Percentiles rank a stretch among this genome's conserved stretches.
Evolutionary conservation across 1,140 invertebrate genomes (phyloP).

Genomic region (Drosophila kanapiae): DNA sequence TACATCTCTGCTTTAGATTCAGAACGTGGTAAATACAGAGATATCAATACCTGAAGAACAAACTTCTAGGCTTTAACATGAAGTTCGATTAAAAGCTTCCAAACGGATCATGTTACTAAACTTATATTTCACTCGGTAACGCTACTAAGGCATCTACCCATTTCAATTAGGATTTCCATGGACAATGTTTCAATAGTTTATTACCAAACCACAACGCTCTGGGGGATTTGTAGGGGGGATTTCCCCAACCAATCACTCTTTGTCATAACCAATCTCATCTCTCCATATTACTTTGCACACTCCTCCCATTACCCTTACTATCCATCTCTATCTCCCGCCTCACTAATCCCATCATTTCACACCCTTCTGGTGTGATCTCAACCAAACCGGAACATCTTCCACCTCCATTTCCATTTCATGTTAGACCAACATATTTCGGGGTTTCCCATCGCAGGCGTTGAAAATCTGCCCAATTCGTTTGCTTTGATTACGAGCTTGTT

Average conservation of each 20-base stretch:
- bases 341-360: slow-evolving; percentile 29
- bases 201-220: background rate
- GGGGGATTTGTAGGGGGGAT: background rate
- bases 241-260: background rate
- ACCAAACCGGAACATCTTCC: slow-evolving; percentile 8
- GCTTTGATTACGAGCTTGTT: slow-evolving; percentile 63
- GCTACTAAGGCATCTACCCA: no score
- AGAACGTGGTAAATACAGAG: background rate
- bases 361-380: slow-evolving; percentile 13
- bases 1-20: no score
- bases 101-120: no score
- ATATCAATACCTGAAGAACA: background rate
- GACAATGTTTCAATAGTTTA: background rate
- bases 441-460: slow-evolving; percentile 41
- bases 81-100: no score
- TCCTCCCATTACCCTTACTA: background rate
- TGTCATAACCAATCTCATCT: background rate
- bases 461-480: slow-evolving; percentile 68
- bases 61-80: background rate
- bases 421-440: slow-evolving; percentile 41
- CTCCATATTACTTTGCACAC: slow-evolving; percentile 2
- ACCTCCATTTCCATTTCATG: slow-evolving; percentile 32
- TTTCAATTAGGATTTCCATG: background rate
- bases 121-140: no score
- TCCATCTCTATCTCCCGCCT: background rate